A percentile compares a stretch with the other conserved stretches of the same genome.
These are phyloP conservation scores for Luperina nickerlii DNA, from an alignment of 2,888 invertebrate genomes.

Conservation along the genomic window DNA sequence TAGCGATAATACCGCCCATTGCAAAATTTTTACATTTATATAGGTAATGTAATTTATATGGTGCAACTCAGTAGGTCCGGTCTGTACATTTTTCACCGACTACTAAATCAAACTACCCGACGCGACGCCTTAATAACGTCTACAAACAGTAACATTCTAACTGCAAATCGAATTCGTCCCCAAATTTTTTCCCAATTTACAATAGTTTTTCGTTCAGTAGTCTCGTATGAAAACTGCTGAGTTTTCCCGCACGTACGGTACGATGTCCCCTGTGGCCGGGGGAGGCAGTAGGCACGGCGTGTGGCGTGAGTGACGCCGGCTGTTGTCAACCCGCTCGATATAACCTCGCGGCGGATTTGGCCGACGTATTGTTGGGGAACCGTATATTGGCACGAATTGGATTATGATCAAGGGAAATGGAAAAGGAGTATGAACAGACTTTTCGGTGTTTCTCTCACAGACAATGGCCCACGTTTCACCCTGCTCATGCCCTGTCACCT, in stretches of 20 bases:
- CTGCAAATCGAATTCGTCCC: conserved; percentile 39
- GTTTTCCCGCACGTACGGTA: conserved; percentile 30
- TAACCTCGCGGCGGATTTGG: conserved; percentile 63
- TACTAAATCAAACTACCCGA: neutral
- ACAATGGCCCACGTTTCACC: no score
- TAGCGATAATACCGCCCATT: neutral
- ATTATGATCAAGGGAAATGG: neutral
- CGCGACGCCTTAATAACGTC: no score
- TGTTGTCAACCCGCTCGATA: conserved; percentile 71
- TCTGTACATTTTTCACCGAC: neutral
- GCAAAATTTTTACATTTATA: no score
- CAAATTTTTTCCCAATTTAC: conserved; percentile 29
- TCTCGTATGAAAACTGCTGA: conserved; percentile 49
- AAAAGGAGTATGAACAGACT: neutral
- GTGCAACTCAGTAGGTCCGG: no score
- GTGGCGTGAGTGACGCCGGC: conserved; percentile 68
- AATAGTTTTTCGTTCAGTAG: conserved; percentile 26
- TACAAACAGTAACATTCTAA: neutral
- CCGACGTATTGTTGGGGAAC: conserved; percentile 63
- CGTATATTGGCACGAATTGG: conserved; percentile 22
- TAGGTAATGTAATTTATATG: neutral
- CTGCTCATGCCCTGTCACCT: no score
- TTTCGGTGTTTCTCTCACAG: no score
- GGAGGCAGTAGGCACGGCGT: conserved; percentile 64
- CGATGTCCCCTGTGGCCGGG: conserved; percentile 38